A percentile compares a stretch with the other conserved stretches of the same genome.
Evolutionary conservation across 2,888 invertebrate species (phyloP).

Genomic region (Panorpa germanica): DNA sequence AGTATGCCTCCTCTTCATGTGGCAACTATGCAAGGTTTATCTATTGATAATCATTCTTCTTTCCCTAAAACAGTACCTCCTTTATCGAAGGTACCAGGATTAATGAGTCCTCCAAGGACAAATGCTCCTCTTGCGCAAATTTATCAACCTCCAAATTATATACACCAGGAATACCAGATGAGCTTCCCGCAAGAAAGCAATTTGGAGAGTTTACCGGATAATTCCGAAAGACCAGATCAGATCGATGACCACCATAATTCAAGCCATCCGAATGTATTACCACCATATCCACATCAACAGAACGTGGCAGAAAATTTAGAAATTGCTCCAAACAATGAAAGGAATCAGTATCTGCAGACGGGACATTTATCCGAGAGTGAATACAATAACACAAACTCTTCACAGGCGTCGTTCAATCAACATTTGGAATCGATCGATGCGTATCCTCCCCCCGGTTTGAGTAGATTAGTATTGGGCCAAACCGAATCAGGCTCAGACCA

Average conservation of each 20-base stretch:
- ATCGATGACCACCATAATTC: slow-evolving; percentile 20
- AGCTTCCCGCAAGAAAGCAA: slow-evolving; percentile 26
- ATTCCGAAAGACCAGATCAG: slow-evolving; percentile 41
- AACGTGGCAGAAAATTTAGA: slow-evolving; percentile 31
- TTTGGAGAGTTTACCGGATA: slow-evolving; percentile 45
- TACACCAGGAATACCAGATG: slow-evolving; percentile 19
- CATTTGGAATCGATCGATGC: slow-evolving; percentile 26
- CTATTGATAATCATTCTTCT: background rate
- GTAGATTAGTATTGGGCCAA: slow-evolving; percentile 46
- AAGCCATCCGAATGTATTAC: slow-evolving; percentile 19
- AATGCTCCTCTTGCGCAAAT: background rate
- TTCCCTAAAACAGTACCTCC: background rate
- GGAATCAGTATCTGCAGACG: slow-evolving; percentile 60
- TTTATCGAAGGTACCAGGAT: background rate
- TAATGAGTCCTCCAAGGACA: background rate
- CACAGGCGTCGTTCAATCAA: slow-evolving; percentile 12
- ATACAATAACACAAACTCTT: background rate
- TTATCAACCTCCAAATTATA: slow-evolving; percentile 11
- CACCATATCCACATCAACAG: slow-evolving; percentile 14
- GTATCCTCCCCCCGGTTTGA: slow-evolving; percentile 40
- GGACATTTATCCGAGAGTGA: slow-evolving; percentile 43
- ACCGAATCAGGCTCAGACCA: slow-evolving; percentile 39
- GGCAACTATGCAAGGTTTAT: background rate
- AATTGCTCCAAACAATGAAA: slow-evolving; percentile 49
- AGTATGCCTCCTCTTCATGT: slow-evolving; percentile 1